phyloP scores from a whole-genome alignment of 92 coral and sea anemone genomes.

The Porites divaricata region DNA sequence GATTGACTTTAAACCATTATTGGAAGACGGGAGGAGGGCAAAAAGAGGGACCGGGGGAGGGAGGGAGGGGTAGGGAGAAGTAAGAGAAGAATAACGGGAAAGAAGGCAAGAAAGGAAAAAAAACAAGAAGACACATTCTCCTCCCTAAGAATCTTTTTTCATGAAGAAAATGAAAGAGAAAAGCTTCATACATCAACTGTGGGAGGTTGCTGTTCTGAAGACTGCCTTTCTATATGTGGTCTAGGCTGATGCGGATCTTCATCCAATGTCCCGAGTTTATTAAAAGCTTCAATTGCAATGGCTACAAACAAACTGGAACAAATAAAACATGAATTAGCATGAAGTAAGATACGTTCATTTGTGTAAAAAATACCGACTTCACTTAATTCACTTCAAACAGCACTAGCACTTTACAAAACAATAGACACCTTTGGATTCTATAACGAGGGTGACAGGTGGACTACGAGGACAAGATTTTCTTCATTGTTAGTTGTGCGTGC shows the following conservation, averaged over 20 bases:
- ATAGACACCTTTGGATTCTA: no score
- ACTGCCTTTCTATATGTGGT: conserved; percentile 50
- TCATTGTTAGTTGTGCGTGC: no score
- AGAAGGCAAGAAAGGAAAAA: not conserved
- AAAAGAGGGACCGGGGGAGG: no score
- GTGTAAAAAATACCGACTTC: no score
- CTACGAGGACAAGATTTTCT: no score
- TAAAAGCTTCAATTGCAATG: conserved; percentile 91
- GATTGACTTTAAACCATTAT: no score
- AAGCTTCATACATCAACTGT: conserved; percentile 34
- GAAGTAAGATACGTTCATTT: not conserved
- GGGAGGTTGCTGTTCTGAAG: conserved; percentile 51
- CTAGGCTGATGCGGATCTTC: conserved; percentile 56
- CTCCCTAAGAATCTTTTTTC: not conserved
- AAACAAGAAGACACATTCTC: not conserved
- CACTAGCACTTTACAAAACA: no score
- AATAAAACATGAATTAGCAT: not conserved
- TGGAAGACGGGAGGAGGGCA: no score
- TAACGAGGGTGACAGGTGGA: no score
- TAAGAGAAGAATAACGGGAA: not conserved
- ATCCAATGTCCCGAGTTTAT: conserved; percentile 78
- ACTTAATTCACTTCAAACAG: not conserved
- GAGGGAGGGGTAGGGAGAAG: not conserved
- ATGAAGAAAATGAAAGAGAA: not conserved
- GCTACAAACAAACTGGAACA: conserved; percentile 83